phyloP scores from a whole-genome alignment of 2,113 vertebrate genomes.

The Hepsetus odoe region DNA sequence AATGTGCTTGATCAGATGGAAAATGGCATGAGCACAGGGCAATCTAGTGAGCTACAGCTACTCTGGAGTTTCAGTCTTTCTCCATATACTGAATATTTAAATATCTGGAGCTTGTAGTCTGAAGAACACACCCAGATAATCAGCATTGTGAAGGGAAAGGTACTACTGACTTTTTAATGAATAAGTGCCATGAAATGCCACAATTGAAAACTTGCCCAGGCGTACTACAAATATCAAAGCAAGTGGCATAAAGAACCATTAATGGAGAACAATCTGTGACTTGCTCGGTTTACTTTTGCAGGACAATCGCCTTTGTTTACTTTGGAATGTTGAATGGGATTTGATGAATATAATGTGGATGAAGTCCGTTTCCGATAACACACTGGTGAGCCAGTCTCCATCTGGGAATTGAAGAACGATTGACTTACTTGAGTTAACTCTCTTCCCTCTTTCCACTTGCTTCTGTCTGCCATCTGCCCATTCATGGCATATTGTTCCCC shows the following conservation, averaged over 20 bases:
- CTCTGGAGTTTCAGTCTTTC: neutral
- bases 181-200: neutral
- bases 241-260: neutral
- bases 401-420: slow-evolving; percentile 5
- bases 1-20: neutral
- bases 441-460: neutral
- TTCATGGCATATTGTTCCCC: slow-evolving; percentile 10
- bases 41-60: slow-evolving; percentile 1
- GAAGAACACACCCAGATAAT: neutral
- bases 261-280: neutral
- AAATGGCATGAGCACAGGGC: neutral
- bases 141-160: neutral
- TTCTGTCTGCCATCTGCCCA: neutral
- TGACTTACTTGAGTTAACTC: neutral
- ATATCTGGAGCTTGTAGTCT: neutral
- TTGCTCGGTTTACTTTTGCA: slow-evolving; percentile 2
- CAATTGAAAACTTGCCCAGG: neutral
- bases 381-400: neutral
- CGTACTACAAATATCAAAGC: neutral
- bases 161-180: neutral
- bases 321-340: neutral
- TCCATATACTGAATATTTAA: neutral
- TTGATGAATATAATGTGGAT: slow-evolving; percentile 13
- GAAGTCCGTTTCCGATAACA: neutral
- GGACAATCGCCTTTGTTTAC: slow-evolving; percentile 6